These are phyloP conservation scores for Fopius arisanus DNA, from an alignment of 1,140 invertebrate species.

Conservation along the genomic window DNA sequence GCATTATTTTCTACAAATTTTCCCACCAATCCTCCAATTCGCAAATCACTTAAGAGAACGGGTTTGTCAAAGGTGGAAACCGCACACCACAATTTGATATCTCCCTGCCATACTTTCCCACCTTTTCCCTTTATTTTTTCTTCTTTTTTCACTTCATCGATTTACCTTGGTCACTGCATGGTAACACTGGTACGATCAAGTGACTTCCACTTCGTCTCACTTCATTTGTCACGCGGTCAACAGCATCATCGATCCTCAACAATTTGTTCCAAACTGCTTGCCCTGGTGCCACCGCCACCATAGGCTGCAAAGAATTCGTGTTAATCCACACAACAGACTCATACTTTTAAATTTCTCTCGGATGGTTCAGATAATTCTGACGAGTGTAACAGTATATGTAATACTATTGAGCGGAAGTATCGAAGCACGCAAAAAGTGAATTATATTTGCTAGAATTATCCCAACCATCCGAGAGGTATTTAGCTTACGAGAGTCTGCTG, in stretches of 20 bases:
- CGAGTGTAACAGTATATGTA: no score
- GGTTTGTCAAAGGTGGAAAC: background rate
- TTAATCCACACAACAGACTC: no score
- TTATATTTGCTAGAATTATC: background rate
- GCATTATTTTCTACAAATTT: no score
- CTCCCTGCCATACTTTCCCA: background rate
- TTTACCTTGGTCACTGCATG: background rate
- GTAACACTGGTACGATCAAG: background rate
- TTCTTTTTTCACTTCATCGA: background rate
- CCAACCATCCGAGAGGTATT: background rate
- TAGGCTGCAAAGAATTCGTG: no score
- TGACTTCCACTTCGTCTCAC: conserved; percentile 6
- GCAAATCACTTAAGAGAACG: background rate
- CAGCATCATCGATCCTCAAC: background rate
- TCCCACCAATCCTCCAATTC: background rate
- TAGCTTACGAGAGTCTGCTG: background rate
- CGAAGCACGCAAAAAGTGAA: background rate
- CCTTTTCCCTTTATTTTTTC: background rate
- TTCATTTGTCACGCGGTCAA: background rate
- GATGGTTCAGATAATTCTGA: no score
- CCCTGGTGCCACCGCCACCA: background rate
- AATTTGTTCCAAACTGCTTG: background rate
- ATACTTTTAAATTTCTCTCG: no score
- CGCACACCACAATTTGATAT: background rate
- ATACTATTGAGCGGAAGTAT: background rate